Conservation (phyloP, 1,140 invertebrate species). For the Atta cephalotes region DNA sequence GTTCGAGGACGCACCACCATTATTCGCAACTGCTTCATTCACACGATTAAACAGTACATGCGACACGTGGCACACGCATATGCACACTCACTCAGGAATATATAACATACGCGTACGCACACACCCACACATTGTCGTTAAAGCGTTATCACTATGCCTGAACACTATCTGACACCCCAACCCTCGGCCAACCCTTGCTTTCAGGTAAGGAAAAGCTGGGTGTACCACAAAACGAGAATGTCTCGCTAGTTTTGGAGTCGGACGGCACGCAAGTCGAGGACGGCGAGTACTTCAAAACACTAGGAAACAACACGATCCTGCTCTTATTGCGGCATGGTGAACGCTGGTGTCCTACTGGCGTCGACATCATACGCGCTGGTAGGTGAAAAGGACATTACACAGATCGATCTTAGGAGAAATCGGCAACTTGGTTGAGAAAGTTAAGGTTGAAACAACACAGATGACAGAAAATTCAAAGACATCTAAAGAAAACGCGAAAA, state of each 20-base stretch:
- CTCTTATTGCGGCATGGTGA: constrained; percentile 95
- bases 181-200: constrained; percentile 34
- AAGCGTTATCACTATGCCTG: constrained; percentile 31
- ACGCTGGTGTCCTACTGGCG: constrained; percentile 95
- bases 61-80: constrained; percentile 54
- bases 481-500: neutral
- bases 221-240: constrained; percentile 92
- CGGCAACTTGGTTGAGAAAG: constrained; percentile 56
- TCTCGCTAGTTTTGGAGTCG: constrained; percentile 95
- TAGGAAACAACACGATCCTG: constrained; percentile 96
- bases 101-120: neutral
- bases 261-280: constrained; percentile 98
- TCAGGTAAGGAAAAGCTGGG: constrained; percentile 95
- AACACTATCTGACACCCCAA: constrained; percentile 23
- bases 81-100: neutral
- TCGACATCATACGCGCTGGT: constrained; percentile 97
- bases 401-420: constrained; percentile 46
- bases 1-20: constrained; percentile 59
- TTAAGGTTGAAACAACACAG: constrained; percentile 22
- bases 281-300: constrained; percentile 96
- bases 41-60: constrained; percentile 52
- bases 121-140: neutral
- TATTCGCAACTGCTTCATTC: constrained; percentile 58
- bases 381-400: constrained; percentile 59
- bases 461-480: constrained; percentile 6